phyloP scores from a whole-genome alignment of 1,140 invertebrate species.

The Heliconius himera region DNA sequence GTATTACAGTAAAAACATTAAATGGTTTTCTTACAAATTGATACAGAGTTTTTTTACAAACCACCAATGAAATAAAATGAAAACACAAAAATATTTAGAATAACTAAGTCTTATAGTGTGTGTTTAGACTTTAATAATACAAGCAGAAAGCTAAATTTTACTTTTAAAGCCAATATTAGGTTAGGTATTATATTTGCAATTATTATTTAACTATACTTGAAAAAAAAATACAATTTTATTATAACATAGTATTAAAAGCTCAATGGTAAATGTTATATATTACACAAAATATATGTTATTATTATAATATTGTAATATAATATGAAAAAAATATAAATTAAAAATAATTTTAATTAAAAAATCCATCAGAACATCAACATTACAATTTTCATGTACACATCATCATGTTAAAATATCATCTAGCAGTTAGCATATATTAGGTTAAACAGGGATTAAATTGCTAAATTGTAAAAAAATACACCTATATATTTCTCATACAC shows the following conservation, averaged over 20 bases:
- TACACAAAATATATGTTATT: background rate
- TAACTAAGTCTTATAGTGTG: background rate
- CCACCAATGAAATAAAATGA: background rate
- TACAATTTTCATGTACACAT: background rate
- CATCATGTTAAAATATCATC: background rate
- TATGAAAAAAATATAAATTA: background rate
- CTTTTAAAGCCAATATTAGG: background rate
- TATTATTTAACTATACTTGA: background rate
- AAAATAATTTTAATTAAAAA: background rate
- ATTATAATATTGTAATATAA: background rate
- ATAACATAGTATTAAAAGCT: background rate
- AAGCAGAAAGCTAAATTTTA: slow-evolving; percentile 7
- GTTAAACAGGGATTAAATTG: slow-evolving; percentile 26
- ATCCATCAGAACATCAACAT: background rate
- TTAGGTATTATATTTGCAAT: background rate
- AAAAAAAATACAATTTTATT: background rate
- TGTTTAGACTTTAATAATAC: background rate
- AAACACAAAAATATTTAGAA: background rate
- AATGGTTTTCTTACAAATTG: background rate
- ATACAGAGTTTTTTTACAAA: background rate
- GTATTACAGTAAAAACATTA: background rate
- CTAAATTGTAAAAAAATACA: slow-evolving; percentile 43
- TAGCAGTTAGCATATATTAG: slow-evolving; percentile 1
- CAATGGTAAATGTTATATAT: background rate
- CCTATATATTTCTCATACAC: slow-evolving; percentile 35